These are phyloP conservation scores for Pteria penguin DNA, from an alignment of 2,888 invertebrate species.

Conservation along the genomic window DNA sequence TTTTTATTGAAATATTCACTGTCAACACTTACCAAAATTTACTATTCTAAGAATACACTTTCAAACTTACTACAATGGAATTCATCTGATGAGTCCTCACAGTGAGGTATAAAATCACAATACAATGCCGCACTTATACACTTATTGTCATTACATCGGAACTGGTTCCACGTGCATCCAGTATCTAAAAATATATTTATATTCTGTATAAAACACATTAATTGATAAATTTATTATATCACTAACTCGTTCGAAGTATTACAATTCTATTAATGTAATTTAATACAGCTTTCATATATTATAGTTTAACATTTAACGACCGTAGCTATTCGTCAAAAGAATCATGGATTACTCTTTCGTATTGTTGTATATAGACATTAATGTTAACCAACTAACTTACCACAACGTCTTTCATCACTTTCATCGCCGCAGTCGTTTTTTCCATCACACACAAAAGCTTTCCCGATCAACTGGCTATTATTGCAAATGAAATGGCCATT, in stretches of 20 bases:
- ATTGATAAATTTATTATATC: neutral
- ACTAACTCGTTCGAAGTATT: too few species aligned
- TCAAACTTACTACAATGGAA: conserved; percentile 24
- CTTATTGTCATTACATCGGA: conserved; percentile 60
- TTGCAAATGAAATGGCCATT: conserved; percentile 29
- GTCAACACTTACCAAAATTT: too few species aligned
- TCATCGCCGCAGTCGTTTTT: conserved; percentile 68
- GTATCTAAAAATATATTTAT: conserved; percentile 2
- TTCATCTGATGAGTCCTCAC: conserved; percentile 49
- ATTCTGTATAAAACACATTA: too few species aligned
- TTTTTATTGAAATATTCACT: too few species aligned
- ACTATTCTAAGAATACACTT: too few species aligned
- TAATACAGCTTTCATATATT: too few species aligned
- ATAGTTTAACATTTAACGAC: too few species aligned
- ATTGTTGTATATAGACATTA: too few species aligned
- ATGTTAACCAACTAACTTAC: too few species aligned
- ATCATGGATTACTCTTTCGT: too few species aligned
- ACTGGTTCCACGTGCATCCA: conserved; percentile 43
- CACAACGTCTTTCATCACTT: conserved; percentile 70
- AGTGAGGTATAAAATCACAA: conserved; percentile 52
- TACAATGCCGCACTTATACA: conserved; percentile 62
- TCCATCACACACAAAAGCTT: conserved; percentile 64
- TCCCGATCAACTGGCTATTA: conserved; percentile 41
- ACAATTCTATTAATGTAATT: too few species aligned
- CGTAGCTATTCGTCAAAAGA: too few species aligned